Base-by-base conservation (phyloP, 2,888 invertebrate genomes). In the Harpagoxenus sublaevis region DNA sequence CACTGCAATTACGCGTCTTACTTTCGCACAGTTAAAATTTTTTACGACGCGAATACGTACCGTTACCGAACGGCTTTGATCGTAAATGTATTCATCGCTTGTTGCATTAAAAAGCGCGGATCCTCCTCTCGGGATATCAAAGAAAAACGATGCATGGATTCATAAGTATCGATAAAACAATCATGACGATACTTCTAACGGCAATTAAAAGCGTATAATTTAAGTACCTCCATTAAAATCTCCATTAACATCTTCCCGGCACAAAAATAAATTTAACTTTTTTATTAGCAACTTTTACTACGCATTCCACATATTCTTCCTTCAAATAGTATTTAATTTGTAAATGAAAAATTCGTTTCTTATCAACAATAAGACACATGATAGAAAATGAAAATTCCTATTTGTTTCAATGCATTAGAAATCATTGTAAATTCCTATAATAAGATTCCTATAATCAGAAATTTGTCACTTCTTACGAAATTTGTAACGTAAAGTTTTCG, bases 11-110 rank as follows among this genome's bases (percentile, higher is more conserved):
- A 42, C 42, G 51, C 62, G 35, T 55, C 23, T 65, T 73, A 62
- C 85, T 81, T 85, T 87, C 77, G 60, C 65, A 81, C 53, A 63
- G 2, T 62, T 77, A 53, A 84, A 73, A 84, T 57, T 84, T 73
- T 74, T 87, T 65, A 70, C 48, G 60, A 45, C 51, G 5, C 57
- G 48, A 31, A 12, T 55, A 60, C 39, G n/a, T 77, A 81, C 85
- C 87, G 85, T 85, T 85, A 84, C 65, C 35, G 63, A 79, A 51
- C 48, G 71, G 53, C 53, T 51, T 81, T 31, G 45, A 70, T 71
- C 77, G 51, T 62, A 75, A 79, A 87, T 28, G n/a, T 65, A 86
- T 81, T 70, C 48, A 45, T 28, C 31, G 48, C 31, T 70, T 48
- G 66, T 66, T 53, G 55, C 18, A 15, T 63, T 62, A 66, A 81